Evolutionary conservation across 2,888 invertebrate species (phyloP).

Genomic region (Andrena chrysosceles): DNA sequence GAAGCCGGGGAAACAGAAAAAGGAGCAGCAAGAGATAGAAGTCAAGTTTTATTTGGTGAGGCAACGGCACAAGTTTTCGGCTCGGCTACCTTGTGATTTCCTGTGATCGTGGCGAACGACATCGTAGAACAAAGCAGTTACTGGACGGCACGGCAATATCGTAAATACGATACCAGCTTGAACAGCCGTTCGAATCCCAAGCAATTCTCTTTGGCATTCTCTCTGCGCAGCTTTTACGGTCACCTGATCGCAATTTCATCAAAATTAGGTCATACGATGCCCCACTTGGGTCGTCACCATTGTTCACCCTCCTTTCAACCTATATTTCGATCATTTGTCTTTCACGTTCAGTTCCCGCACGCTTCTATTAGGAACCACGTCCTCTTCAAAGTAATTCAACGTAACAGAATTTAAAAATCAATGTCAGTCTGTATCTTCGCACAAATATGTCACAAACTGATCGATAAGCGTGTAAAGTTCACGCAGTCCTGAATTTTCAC

Average conservation of each 20-base stretch:
- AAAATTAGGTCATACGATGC: conserved; percentile 69
- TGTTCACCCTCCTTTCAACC: conserved; percentile 28
- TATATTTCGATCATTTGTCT: conserved; percentile 9
- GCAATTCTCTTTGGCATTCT: conserved; percentile 66
- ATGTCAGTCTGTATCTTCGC: neutral
- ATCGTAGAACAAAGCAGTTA: conserved; percentile 66
- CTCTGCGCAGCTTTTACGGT: conserved; percentile 63
- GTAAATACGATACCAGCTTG: conserved; percentile 74
- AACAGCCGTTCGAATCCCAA: conserved; percentile 65
- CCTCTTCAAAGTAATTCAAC: neutral
- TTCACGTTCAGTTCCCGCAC: neutral
- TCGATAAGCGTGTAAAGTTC: too few species aligned
- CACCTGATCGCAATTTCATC: conserved; percentile 71
- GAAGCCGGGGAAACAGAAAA: neutral
- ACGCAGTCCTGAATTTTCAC: too few species aligned
- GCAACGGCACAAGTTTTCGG: neutral
- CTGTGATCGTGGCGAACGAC: conserved; percentile 47
- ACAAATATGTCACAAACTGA: too few species aligned
- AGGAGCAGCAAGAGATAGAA: conserved; percentile 10
- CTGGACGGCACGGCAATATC: conserved; percentile 67
- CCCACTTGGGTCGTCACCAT: conserved; percentile 24
- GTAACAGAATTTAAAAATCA: neutral
- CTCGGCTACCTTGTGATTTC: conserved; percentile 55
- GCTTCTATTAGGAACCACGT: neutral
- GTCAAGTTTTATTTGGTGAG: conserved; percentile 42